Conservation (phyloP, 2,797 vertebrate species). For the Helicolenus hilgendorfi region DNA sequence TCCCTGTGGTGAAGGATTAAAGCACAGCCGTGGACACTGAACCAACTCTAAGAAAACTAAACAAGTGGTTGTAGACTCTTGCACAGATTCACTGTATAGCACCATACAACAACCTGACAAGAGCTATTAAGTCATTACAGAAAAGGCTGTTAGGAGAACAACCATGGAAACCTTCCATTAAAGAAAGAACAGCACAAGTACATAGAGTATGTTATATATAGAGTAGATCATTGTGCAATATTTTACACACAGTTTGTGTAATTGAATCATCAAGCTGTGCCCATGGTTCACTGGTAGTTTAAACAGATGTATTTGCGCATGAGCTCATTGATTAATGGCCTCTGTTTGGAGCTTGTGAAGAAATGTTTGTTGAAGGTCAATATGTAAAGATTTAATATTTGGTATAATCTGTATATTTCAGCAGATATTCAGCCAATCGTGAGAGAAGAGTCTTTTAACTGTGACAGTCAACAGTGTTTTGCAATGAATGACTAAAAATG, state of each 20-base stretch:
- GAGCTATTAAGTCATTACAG: background rate
- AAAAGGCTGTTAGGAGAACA: background rate
- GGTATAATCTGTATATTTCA: constrained; percentile 4
- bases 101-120: background rate
- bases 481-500: background rate
- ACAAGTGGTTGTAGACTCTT: constrained; percentile 16
- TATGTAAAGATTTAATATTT: constrained; percentile 5
- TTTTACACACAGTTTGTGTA: background rate
- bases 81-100: background rate
- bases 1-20: constrained; percentile 53
- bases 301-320: constrained; percentile 20
- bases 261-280: background rate
- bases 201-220: background rate
- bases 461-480: background rate
- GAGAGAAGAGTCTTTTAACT: constrained; percentile 1
- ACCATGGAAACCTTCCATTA: background rate
- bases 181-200: background rate
- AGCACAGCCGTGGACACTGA: constrained; percentile 16
- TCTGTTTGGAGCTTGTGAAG: background rate
- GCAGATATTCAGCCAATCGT: background rate
- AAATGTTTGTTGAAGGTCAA: background rate
- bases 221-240: background rate
- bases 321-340: background rate
- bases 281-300: background rate
- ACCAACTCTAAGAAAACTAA: constrained; percentile 12